Evolutionary conservation across 2,888 invertebrate species (phyloP), one percentile per base, ranked within the genome.

Genomic region (Amitus sp.): DNA sequence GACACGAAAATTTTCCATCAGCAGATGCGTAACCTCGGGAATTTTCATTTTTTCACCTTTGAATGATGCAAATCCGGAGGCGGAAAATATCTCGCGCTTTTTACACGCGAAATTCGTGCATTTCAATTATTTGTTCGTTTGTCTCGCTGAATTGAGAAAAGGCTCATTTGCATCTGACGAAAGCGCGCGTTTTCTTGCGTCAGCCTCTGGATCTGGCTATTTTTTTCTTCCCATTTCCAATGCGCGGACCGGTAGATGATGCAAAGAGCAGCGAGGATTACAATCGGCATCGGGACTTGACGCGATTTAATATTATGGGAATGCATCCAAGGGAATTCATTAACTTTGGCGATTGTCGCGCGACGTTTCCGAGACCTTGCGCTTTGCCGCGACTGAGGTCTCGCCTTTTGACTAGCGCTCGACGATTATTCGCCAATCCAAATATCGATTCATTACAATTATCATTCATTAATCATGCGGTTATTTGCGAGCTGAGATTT

Each of bases 241-340:
- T 63, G 73, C 59, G 42, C 40, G 71, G 78, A 80, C 79, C 77
- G 76, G 79, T 80, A 77, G 71, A 80, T 81, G 80, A 81, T 66
- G 80, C 73, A 81, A 81, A 79, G 71, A 72, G 55, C 65, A 67
- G 64, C 71, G 71, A 42, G 45, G 71, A 79, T 78, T 77, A 73
- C 71, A 40, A 64, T 64, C 54, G 34, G 40, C 60, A 64, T 51
- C 18, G 51, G 42, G 49, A 39, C 37, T 39, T 42, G 53, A 30
- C 54, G 51, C 51, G 64, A 57, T 48, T 27, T 6, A 37, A n/a
- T n/a, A n/a, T 37, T 37, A 37, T 15, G 37, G 15, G 37, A 15
- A 12, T 37, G 3, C n/a, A n/a, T n/a, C n/a, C n/a, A 33, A 5
- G 3, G 28, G 9, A 9, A 13, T 28, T 13, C 9, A 23, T 47